Percentiles rank a stretch among this genome's conserved stretches.
Evolutionary conservation across 2,113 vertebrate species (phyloP).

Genomic region (Cynoglossus semilaevis): DNA sequence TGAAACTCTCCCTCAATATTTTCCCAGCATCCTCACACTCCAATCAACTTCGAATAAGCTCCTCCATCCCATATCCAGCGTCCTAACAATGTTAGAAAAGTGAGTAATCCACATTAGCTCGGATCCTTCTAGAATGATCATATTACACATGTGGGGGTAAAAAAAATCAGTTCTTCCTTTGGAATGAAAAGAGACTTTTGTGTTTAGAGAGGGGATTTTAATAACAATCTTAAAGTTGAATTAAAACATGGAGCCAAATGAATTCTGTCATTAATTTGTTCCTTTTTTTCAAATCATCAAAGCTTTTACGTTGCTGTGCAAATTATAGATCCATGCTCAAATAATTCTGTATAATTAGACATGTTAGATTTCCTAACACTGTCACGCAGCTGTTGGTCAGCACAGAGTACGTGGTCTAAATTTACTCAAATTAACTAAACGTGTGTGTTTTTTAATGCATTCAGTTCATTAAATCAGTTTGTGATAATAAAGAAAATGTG

Average conservation of each 20-base stretch:
- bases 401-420: neutral
- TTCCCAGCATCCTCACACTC: constrained; percentile 31
- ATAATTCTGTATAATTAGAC: constrained; percentile 3
- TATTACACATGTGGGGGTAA: constrained; percentile 4
- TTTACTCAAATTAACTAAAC: constrained; percentile 9
- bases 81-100: constrained; percentile 25
- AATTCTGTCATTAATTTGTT: too few species aligned
- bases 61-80: constrained; percentile 12
- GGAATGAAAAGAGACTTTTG: neutral
- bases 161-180: neutral
- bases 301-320: constrained; percentile 1
- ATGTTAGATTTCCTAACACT: constrained; percentile 1
- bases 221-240: too few species aligned
- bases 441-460: neutral
- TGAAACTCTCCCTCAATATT: constrained; percentile 39
- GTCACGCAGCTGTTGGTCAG: constrained; percentile 2
- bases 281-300: neutral
- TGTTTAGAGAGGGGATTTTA: too few species aligned
- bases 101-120: constrained; percentile 14
- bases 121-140: constrained; percentile 15
- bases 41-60: constrained; percentile 33
- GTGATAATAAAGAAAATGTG: neutral
- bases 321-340: neutral
- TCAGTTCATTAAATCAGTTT: neutral
- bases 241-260: too few species aligned